These are phyloP conservation scores for Cantharis rustica DNA, from an alignment of 2,888 invertebrate species.

Conservation along the genomic window DNA sequence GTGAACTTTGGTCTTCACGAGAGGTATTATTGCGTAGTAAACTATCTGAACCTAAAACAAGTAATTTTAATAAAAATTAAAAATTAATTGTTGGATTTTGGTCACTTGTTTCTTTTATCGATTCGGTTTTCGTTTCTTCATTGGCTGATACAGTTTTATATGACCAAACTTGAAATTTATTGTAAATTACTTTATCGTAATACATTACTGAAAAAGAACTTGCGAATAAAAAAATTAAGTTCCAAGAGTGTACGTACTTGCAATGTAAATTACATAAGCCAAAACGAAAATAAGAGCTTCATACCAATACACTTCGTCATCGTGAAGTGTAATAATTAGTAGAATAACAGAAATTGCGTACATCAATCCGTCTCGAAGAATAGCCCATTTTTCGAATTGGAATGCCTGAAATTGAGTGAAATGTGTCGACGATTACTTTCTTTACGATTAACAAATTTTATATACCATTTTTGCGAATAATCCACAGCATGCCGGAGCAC, in stretches of 20 bases:
- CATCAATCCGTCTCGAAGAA: conserved; percentile 70
- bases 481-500: conserved; percentile 73
- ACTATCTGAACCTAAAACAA: background rate
- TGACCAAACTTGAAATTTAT: background rate
- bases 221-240: background rate
- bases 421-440: background rate
- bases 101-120: background rate
- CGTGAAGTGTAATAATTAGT: conserved; percentile 68
- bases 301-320: conserved; percentile 73
- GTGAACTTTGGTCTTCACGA: background rate
- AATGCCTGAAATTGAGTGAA: conserved; percentile 57
- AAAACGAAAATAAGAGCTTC: conserved; percentile 71
- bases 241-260: conserved; percentile 54
- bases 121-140: background rate
- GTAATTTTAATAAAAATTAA: background rate
- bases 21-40: background rate
- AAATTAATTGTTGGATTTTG: background rate
- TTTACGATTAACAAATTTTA: background rate
- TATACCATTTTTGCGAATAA: conserved; percentile 60
- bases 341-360: conserved; percentile 70
- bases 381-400: conserved; percentile 72
- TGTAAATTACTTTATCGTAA: conserved; percentile 11
- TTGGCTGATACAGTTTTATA: background rate
- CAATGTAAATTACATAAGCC: conserved; percentile 70
- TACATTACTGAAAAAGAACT: conserved; percentile 13